Base-by-base conservation (phyloP, 2,113 vertebrate genomes). In the Indicator indicator region DNA sequence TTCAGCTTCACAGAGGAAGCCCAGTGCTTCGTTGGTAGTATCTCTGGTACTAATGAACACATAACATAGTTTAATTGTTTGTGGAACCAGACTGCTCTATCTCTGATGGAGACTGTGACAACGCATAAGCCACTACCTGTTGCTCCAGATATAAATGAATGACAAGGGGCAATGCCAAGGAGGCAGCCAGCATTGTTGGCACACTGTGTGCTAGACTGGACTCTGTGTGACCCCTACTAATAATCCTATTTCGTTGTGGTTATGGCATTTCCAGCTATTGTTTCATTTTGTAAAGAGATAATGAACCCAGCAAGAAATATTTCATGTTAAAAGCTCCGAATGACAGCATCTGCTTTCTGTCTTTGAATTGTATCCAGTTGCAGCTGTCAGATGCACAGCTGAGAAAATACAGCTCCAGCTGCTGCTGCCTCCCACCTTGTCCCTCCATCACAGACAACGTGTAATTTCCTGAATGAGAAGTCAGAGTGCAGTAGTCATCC, bases 341-440 rank as follows among this genome's bases (percentile, higher is more conserved):
- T 92, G 94, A 75, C 84, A 91, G 76, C 30, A 2, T 77, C 36
- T 68, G 89, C 59, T 67, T 82, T 93, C 78, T 56, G 68, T 52
- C 84, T 89, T 55, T 59, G 78, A 87, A 48, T 74, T n/a, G 32
- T 26, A 87, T 59, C 74, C 65, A 76, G 71, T 44, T 69, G 21
- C 94, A 96, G 81, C 94, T 97, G 96, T 95, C 96, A 95, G 84
- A 89, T 73, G 74, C 71, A 26, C 87, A 92, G 94, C 96, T 92
- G 94, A 86, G 86, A 95, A 96, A 94, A 91, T 71, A 83, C 77
- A 88, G 78, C 89, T 83, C 84, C 94, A 94, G 86, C 94, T 95
- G 93, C 84, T 85, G 26, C 94, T 13, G 68, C 94, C 93, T 96
- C 94, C 95, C 82, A 83, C 93, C 81, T 85, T 55, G 10, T 85